These are phyloP conservation scores for Poecilia picta DNA, from an alignment of 2,797 vertebrate species.

Conservation along the genomic window DNA sequence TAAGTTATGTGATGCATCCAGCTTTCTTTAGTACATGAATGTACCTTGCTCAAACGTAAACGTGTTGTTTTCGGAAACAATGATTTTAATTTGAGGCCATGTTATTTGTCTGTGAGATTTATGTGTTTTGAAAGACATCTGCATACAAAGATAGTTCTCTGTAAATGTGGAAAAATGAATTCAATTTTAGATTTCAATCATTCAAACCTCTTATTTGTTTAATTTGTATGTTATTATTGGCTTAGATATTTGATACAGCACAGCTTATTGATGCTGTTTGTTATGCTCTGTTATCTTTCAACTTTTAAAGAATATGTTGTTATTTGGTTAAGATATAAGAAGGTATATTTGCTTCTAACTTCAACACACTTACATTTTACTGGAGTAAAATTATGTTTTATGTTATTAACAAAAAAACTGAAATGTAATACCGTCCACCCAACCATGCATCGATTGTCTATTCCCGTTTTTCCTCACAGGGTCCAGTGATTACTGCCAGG, in stretches of 20 bases:
- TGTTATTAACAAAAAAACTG: not conserved
- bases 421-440: not conserved
- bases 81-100: not conserved
- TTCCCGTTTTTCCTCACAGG: not conserved
- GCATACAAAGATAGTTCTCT: not conserved
- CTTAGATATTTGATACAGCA: not conserved
- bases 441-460: not conserved
- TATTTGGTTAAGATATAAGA: not conserved
- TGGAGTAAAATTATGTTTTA: not conserved
- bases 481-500: not conserved
- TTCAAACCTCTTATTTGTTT: not conserved
- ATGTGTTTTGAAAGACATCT: not conserved
- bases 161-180: not conserved
- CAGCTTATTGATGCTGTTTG: not conserved
- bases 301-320: not conserved
- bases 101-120: not conserved
- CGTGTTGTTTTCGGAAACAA: not conserved
- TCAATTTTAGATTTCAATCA: not conserved
- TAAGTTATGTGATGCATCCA: not conserved
- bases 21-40: not conserved
- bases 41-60: not conserved
- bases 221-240: not conserved
- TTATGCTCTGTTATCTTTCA: not conserved
- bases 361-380: not conserved
- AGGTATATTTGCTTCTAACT: not conserved